Conservation (phyloP, 1,140 invertebrate species). For the Procambarus clarkii region DNA sequence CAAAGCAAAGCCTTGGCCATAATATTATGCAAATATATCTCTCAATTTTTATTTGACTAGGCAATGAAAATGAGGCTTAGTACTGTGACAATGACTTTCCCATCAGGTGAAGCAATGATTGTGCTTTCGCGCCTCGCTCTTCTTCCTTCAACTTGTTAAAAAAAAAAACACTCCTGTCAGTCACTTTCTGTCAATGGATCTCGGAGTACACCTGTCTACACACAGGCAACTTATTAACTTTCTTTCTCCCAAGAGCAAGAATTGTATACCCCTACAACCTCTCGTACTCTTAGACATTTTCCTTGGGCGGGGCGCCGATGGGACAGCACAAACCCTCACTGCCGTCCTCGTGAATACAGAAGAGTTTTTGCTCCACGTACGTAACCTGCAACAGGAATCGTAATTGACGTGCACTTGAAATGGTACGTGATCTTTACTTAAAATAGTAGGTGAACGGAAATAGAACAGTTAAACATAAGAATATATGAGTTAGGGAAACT, state of each 20-base stretch:
- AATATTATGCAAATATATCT: constrained; percentile 50
- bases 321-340: constrained; percentile 57
- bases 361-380: constrained; percentile 44
- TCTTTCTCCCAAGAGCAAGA: neutral
- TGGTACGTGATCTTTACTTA: too few relatives aligned
- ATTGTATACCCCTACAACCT: neutral
- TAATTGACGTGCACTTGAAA: too few relatives aligned
- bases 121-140: too few relatives aligned
- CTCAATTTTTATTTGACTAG: neutral
- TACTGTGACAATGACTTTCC: neutral
- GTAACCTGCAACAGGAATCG: constrained; percentile 30
- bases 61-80: neutral
- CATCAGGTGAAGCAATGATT: neutral
- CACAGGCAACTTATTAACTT: neutral
- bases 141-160: too few relatives aligned
- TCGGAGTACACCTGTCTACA: neutral
- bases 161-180: neutral
- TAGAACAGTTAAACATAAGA: too few relatives aligned
- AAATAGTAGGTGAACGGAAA: too few relatives aligned
- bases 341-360: constrained; percentile 54
- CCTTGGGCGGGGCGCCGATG: constrained; percentile 36
- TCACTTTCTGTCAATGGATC: too few relatives aligned
- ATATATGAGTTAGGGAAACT: too few relatives aligned
- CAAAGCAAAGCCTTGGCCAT: constrained; percentile 40
- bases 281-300: constrained; percentile 39